Evolutionary conservation across 1,140 invertebrate genomes (phyloP).

Genomic region (Saccostrea glomerata): DNA sequence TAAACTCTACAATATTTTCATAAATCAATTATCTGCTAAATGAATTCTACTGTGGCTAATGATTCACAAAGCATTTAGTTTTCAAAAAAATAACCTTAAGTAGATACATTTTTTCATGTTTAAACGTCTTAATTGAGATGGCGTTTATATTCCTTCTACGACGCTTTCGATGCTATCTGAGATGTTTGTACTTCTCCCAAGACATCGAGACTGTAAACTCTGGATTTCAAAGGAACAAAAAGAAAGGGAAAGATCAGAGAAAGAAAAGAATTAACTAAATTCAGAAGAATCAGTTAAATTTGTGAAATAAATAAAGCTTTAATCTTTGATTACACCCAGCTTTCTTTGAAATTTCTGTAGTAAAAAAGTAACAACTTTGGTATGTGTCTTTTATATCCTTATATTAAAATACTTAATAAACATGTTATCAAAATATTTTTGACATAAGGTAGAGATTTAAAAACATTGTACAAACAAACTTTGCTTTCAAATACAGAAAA

Average conservation of each 20-base stretch:
- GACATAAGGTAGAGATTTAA: too few relatives aligned
- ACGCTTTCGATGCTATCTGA: neutral
- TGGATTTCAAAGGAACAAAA: neutral
- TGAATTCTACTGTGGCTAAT: slow-evolving; percentile 17
- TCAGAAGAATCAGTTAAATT: neutral
- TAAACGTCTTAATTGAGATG: slow-evolving; percentile 11
- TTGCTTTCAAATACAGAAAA: too few relatives aligned
- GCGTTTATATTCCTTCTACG: neutral
- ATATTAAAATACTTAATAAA: too few relatives aligned
- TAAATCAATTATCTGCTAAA: slow-evolving; percentile 32
- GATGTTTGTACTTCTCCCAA: neutral
- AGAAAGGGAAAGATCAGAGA: slow-evolving; percentile 10
- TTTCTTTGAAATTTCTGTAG: neutral
- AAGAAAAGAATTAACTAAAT: neutral
- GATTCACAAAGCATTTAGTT: neutral
- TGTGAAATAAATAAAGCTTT: neutral
- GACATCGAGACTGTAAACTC: neutral
- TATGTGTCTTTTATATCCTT: too few relatives aligned
- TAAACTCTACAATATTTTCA: neutral
- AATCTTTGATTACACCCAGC: neutral
- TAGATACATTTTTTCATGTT: slow-evolving; percentile 22
- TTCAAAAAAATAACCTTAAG: neutral
- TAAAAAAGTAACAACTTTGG: too few relatives aligned
- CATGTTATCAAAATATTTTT: too few relatives aligned
- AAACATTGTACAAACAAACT: too few relatives aligned